A percentile compares a stretch with the other conserved stretches of the same genome.
These are phyloP conservation scores for Clamator glandarius DNA, from an alignment of 2,797 vertebrate genomes.

Conservation along the genomic window DNA sequence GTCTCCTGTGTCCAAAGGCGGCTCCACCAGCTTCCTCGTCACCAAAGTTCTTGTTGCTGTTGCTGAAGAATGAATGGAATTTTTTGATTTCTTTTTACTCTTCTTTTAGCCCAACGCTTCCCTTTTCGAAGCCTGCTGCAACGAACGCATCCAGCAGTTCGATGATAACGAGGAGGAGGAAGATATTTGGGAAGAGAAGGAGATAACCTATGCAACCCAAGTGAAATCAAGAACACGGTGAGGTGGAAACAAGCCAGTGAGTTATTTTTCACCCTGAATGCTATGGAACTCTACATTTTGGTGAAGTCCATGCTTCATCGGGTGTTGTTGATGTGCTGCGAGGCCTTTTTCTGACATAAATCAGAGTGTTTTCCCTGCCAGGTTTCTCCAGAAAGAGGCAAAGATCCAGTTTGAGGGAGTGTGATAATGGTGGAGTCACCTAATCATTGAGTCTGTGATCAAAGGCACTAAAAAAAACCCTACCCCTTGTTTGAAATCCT, in stretches of 20 bases:
- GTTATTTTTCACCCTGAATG: fast-evolving
- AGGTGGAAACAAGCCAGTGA: not conserved
- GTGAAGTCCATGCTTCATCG: not conserved
- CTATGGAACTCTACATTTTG: fast-evolving
- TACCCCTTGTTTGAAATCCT: not conserved
- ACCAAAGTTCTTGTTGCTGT: not conserved
- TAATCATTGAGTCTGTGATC: not conserved
- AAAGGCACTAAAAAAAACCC: not conserved
- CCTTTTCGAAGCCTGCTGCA: slow-evolving; percentile 95
- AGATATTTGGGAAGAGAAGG: slow-evolving; percentile 96
- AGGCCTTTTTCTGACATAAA: not conserved
- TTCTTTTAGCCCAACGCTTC: slow-evolving; percentile 86
- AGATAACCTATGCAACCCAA: slow-evolving; percentile 88
- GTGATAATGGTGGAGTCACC: no score
- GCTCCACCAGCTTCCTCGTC: not conserved
- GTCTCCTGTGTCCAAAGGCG: no score
- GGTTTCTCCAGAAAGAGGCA: not conserved
- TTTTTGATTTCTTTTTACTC: not conserved
- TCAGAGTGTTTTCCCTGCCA: fast-evolving
- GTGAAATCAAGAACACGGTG: slow-evolving; percentile 92
- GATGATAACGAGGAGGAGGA: slow-evolving; percentile 93
- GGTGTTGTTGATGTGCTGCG: not conserved
- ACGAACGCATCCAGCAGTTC: slow-evolving; percentile 93
- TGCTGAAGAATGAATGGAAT: not conserved
- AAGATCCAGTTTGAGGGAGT: not conserved